phyloP scores from a whole-genome alignment of 2,113 vertebrate genomes.

The Actenoides lindsayi region DNA sequence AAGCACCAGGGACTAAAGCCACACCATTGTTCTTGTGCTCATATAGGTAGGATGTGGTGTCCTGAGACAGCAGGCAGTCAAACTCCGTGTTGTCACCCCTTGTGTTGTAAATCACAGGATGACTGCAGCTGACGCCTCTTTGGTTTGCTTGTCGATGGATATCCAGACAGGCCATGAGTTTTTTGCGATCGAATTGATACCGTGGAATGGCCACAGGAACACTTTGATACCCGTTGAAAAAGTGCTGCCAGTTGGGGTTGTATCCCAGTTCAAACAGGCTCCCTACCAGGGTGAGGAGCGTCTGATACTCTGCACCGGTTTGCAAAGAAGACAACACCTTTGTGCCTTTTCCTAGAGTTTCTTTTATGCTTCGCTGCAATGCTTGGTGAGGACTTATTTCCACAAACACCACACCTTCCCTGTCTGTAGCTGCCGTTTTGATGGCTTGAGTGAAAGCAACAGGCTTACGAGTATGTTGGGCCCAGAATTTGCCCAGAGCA shows the following conservation, averaged over 20 bases:
- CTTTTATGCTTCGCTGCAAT: slow-evolving; percentile 81
- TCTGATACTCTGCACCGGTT: slow-evolving; percentile 73
- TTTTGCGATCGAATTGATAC: slow-evolving; percentile 83
- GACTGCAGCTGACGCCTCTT: background rate
- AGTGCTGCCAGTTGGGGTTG: slow-evolving; percentile 78
- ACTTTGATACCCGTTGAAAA: slow-evolving; percentile 78
- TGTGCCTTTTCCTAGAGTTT: slow-evolving; percentile 77
- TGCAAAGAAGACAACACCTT: slow-evolving; percentile 77
- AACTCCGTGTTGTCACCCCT: slow-evolving; percentile 62
- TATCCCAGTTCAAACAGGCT: slow-evolving; percentile 83
- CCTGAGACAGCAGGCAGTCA: slow-evolving; percentile 71
- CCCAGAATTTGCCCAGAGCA: slow-evolving; percentile 82
- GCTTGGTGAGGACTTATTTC: slow-evolving; percentile 84
- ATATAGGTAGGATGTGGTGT: slow-evolving; percentile 71
- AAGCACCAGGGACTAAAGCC: slow-evolving; percentile 79
- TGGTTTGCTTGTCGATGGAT: slow-evolving; percentile 59
- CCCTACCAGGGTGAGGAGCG: slow-evolving; percentile 71
- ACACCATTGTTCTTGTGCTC: slow-evolving; percentile 82
- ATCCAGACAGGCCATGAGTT: slow-evolving; percentile 73
- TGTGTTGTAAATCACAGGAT: slow-evolving; percentile 65
- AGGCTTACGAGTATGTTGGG: slow-evolving; percentile 80
- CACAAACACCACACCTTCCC: slow-evolving; percentile 79
- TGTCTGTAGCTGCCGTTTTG: slow-evolving; percentile 40
- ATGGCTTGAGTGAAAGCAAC: slow-evolving; percentile 83
- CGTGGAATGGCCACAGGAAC: slow-evolving; percentile 74